phyloP scores from a whole-genome alignment of 2,113 vertebrate species.

The Oxyruncus cristatus region DNA sequence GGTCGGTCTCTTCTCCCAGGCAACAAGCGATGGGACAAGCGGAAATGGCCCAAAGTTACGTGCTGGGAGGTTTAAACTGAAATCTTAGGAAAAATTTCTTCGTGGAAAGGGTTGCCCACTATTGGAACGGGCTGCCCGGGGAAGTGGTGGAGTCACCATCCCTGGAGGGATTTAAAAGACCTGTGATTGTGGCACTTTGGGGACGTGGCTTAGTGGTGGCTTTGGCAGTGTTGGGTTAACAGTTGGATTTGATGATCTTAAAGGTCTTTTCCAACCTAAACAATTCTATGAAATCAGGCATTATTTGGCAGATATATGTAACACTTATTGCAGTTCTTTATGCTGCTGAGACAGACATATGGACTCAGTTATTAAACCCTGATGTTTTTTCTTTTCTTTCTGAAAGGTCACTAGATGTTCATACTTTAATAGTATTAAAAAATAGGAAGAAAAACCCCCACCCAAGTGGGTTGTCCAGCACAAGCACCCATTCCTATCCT shows the following conservation, averaged over 20 bases:
- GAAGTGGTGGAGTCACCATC: background rate
- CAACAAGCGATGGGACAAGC: background rate
- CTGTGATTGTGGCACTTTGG: background rate
- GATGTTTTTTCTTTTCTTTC: background rate
- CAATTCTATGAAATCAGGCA: accelerated
- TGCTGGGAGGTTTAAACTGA: background rate
- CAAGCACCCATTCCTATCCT: background rate
- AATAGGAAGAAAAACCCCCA: background rate
- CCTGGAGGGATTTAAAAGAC: too few species aligned
- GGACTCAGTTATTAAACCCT: background rate
- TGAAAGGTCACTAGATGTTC: accelerated
- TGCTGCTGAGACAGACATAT: background rate
- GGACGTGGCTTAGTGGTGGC: background rate
- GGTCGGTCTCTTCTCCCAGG: background rate
- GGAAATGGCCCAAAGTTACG: background rate
- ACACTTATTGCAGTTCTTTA: background rate
- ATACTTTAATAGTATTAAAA: background rate
- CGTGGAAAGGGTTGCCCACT: background rate
- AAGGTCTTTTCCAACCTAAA: background rate
- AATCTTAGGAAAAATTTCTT: background rate
- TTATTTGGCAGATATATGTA: background rate
- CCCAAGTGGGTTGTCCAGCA: background rate
- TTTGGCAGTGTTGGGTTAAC: background rate
- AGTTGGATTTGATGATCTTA: background rate
- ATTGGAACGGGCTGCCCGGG: background rate